Evolutionary conservation across 1,140 invertebrate species (phyloP).

Genomic region (Linepithema humile): DNA sequence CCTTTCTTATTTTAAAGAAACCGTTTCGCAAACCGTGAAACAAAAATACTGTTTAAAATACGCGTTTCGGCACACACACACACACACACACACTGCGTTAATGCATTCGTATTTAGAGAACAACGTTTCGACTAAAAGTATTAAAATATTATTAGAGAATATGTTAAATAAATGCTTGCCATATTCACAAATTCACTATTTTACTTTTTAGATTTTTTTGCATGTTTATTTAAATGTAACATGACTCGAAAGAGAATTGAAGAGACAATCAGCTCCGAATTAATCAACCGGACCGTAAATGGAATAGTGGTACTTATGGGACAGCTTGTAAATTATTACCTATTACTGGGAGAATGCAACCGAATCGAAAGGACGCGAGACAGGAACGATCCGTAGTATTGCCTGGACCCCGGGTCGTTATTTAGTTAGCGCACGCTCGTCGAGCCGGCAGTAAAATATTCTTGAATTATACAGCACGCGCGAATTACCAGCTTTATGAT

Average conservation of each 20-base stretch:
- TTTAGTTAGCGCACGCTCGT: constrained; percentile 51
- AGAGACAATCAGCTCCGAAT: not conserved
- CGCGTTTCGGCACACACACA: not conserved
- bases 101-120: too few relatives aligned
- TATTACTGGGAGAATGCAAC: constrained; percentile 6
- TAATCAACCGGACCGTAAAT: constrained; percentile 7
- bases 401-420: constrained; percentile 15
- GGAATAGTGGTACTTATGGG: not conserved
- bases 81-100: not conserved
- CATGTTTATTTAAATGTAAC: not conserved
- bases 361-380: constrained; percentile 18
- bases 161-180: not conserved
- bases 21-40: not conserved
- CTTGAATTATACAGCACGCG: constrained; percentile 53
- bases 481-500: constrained; percentile 55
- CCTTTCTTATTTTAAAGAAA: not conserved
- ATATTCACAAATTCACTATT: not conserved
- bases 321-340: constrained; percentile 11
- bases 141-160: not conserved
- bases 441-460: constrained; percentile 49
- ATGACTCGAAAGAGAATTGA: not conserved
- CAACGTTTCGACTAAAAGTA: not conserved
- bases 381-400: constrained; percentile 29
- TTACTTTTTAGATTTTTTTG: not conserved
- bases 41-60: not conserved